Evolutionary conservation across 2,797 vertebrate species (phyloP).

Genomic region (Helicolenus hilgendorfi): DNA sequence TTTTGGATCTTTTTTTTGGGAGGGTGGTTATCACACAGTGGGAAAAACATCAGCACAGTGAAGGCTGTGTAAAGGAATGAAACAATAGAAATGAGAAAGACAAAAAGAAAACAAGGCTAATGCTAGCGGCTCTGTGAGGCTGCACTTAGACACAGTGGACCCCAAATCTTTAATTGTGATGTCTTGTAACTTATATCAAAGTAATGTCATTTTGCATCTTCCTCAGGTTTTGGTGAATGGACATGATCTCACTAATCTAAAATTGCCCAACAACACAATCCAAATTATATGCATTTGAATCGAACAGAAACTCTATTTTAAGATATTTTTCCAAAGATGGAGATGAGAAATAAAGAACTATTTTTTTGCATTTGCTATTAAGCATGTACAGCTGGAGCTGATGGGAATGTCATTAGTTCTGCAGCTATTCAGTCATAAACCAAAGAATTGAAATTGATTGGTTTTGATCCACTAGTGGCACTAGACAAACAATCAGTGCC

Average conservation of each 20-base stretch:
- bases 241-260: not conserved
- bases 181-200: not conserved
- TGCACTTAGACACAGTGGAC: not conserved
- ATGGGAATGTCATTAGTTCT: not conserved
- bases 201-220: not conserved
- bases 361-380: no score
- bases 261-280: no score
- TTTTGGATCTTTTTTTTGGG: not conserved
- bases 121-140: not conserved
- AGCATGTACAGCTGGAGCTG: not conserved
- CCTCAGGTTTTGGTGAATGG: not conserved
- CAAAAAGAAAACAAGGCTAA: not conserved
- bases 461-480: not conserved
- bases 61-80: not conserved
- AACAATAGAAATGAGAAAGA: not conserved
- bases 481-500: fast-evolving
- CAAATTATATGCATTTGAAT: no score
- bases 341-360: not conserved
- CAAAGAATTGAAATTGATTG: not conserved
- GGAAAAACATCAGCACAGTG: not conserved
- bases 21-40: not conserved
- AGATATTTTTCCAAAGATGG: not conserved
- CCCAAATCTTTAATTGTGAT: no score
- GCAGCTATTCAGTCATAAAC: not conserved
- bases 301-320: no score